phyloP scores from a whole-genome alignment of 92 coral and sea anemone genomes.

The Umimayanthus chanpuru region DNA sequence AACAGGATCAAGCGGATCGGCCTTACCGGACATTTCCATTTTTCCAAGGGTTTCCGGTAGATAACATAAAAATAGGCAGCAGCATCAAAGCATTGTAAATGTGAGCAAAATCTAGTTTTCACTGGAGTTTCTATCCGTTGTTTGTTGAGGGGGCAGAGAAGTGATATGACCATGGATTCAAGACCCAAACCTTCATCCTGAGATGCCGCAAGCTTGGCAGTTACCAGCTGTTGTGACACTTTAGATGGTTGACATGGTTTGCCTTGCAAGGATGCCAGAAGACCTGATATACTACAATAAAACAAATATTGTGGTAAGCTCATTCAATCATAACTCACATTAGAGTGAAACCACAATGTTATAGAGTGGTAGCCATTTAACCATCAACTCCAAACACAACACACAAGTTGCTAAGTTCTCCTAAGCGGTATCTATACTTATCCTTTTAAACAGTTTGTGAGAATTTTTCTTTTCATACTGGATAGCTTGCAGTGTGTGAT shows the following conservation, averaged over 20 bases:
- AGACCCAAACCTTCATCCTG: conserved; percentile 39
- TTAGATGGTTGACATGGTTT: not conserved
- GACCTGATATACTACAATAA: not conserved
- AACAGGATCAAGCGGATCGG: not conserved
- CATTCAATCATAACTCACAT: no score
- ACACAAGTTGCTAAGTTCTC: no score
- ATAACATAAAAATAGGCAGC: conserved; percentile 1
- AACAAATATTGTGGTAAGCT: no score
- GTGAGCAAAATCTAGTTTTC: not conserved
- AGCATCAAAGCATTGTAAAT: conserved; percentile 39
- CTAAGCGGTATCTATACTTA: no score
- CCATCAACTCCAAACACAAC: no score
- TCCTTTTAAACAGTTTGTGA: no score
- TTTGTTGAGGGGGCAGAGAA: conserved; percentile 21
- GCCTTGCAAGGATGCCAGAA: not conserved
- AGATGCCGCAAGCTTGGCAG: not conserved
- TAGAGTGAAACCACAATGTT: no score
- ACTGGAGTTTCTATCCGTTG: conserved; percentile 32
- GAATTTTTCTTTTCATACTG: no score
- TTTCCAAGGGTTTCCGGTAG: not conserved
- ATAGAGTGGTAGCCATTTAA: no score
- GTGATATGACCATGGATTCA: conserved; percentile 28
- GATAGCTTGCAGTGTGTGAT: no score
- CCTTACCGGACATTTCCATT: conserved; percentile 47
- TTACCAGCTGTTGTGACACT: conserved; percentile 9